Conservation (phyloP, 2,888 invertebrate species). For the Dryomyza anilis region DNA sequence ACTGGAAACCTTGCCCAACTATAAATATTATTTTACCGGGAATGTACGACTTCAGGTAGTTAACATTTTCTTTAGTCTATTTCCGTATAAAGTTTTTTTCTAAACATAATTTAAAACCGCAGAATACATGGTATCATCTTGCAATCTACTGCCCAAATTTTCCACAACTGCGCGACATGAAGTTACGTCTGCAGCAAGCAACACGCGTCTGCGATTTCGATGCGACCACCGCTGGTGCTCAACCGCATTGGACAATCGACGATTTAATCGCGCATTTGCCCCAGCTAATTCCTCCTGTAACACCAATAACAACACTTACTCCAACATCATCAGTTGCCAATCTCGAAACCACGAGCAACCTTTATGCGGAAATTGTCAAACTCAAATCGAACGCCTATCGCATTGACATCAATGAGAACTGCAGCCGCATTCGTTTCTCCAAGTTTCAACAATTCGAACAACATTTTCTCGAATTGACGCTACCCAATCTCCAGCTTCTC, state of each 20-base stretch:
- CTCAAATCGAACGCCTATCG: constrained; percentile 43
- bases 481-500: constrained; percentile 41
- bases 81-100: no score
- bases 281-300: neutral
- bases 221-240: constrained; percentile 28
- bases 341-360: neutral
- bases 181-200: constrained; percentile 39
- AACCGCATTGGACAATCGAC: constrained; percentile 40
- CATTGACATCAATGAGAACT: constrained; percentile 42
- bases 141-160: constrained; percentile 45
- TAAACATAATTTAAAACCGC: neutral
- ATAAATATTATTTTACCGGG: neutral
- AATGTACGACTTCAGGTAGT: constrained; percentile 9
- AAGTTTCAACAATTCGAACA: constrained; percentile 46
- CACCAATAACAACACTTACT: no score
- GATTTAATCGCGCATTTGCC: constrained; percentile 43
- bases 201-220: constrained; percentile 37
- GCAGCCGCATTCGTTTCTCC: constrained; percentile 44
- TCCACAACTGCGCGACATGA: constrained; percentile 40
- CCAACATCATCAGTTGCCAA: no score
- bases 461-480: constrained; percentile 49
- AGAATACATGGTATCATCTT: constrained; percentile 41
- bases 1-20: neutral
- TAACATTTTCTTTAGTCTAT: no score
- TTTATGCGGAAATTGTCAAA: constrained; percentile 46